Base-by-base conservation (phyloP, 2,888 invertebrate species). In the Agelastica alni region DNA sequence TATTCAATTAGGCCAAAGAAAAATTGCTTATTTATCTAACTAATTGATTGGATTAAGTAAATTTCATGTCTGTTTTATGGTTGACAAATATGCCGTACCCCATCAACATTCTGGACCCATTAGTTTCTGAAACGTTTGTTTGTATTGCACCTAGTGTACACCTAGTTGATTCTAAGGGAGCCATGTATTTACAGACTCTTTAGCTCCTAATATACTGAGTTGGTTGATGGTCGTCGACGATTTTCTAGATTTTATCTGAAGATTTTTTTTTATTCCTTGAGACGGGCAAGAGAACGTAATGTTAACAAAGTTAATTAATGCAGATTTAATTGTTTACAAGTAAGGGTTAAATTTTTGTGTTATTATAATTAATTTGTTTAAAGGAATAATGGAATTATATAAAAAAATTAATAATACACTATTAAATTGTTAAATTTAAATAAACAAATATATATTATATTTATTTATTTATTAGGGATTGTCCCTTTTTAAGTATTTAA, bases 51-150 rank as follows among this genome's bases (percentile, higher is more conserved):
- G n/a, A n/a, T n/a, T n/a, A n/a, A n/a, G n/a, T n/a, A n/a, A n/a
- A n/a, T n/a, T n/a, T n/a, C n/a, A n/a, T n/a, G n/a, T n/a, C 7
- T 12, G 14, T 18, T 18, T 39, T 17, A 39, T 7, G 6, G 10
- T 18, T 20, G 26, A 3, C 7, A 28, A n/a, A n/a, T n/a, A n/a
- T n/a, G n/a, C n/a, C n/a, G n/a, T n/a, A n/a, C n/a, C n/a, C n/a
- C n/a, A n/a, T n/a, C n/a, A n/a, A n/a, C n/a, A n/a, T n/a, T n/a
- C n/a, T n/a, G n/a, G n/a, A n/a, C n/a, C n/a, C n/a, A n/a, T n/a
- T n/a, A n/a, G n/a, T n/a, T n/a, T n/a, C n/a, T n/a, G n/a, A 53
- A 56, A 61, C 61, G 61, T 65, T 65, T 65, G 63, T 65, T 65
- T 65, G 66, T 62, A 62, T 58, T 59, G 62, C 61, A 66, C 64